phyloP scores from a whole-genome alignment of 1,140 invertebrate genomes.

The Cydia amplana region DNA sequence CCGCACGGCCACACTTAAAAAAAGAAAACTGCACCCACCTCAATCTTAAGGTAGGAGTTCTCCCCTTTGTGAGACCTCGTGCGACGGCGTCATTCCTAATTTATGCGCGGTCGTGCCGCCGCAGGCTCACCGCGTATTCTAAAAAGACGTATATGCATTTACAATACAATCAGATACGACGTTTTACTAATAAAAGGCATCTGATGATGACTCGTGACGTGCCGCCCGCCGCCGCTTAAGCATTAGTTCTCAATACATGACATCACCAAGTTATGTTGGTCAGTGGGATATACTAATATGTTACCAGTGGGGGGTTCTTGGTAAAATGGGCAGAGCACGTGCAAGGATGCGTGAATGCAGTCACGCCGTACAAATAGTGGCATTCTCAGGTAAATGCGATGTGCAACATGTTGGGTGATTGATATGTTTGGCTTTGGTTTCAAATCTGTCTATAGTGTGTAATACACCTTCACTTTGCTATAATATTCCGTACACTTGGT shows the following conservation, averaged over 20 bases:
- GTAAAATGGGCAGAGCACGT: conserved; percentile 48
- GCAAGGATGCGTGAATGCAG: conserved; percentile 52
- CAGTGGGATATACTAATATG: background rate
- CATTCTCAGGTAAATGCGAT: conserved; percentile 43
- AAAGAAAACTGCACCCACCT: background rate
- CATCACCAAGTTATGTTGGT: background rate
- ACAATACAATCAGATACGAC: background rate
- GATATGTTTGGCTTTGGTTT: conserved; percentile 43
- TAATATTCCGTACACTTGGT: no score
- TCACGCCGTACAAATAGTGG: conserved; percentile 51
- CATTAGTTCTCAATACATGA: conserved; percentile 51
- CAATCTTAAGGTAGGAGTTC: conserved; percentile 4
- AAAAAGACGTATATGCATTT: background rate
- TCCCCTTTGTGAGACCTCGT: conserved; percentile 13
- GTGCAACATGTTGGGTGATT: conserved; percentile 48
- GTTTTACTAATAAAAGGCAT: background rate
- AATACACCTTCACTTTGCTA: no score
- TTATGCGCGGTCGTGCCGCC: conserved; percentile 60
- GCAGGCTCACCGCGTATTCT: conserved; percentile 29
- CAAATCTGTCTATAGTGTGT: background rate
- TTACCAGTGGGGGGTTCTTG: conserved; percentile 20
- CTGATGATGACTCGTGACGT: conserved; percentile 53
- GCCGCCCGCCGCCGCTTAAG: conserved; percentile 40
- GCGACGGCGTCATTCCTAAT: conserved; percentile 48
- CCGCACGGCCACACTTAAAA: no score